Evolutionary conservation across 2,113 vertebrate genomes (phyloP), one percentile per base, ranked within the genome.

Genomic region (Phaetusa simplex): DNA sequence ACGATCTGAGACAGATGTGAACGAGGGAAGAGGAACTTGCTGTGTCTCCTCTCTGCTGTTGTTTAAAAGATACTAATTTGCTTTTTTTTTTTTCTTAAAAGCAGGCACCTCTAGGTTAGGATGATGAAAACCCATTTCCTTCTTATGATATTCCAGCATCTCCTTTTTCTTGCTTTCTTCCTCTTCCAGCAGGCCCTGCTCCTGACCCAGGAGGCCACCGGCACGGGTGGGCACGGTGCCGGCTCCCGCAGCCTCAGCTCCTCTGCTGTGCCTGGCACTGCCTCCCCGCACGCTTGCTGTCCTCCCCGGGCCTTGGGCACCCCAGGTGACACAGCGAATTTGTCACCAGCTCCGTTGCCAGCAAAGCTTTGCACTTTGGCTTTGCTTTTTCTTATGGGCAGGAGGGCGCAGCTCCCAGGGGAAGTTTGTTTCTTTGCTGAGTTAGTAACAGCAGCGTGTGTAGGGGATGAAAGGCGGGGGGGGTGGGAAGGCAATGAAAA

Each of bases 1-100:
- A 59, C 8, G 55, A 93, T 93, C 85, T 59, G 88, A 97, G 96
- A 52, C 95, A 96, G 92, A 90, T 96, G 95, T 88, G 82, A 86
- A 65, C 0, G 5, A 77, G 86, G 80, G 80, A 81, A 78, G 89
- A 95, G 56, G 86, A 42, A 2, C 38, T 82, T 15, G 64, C 76
- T 77, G 24, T 14, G 47, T 70, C 93, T 96, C 64, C 55, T 94
- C 61, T 93, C 53, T 73, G 47, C 64, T 86, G 50, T 65, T 94
- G 76, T 92, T 93, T 90, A 26, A 76, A 94, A 92, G 38, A 90
- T 42, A 42, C 24, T 82, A 88, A 96, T 92, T 91, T 73, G 45
- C 79, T 65, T 45, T 27, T 52, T 45, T 27, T 52, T 24, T 58
- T 76, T 78, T 67, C 85, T 81, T 82, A 53, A 82, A 92, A 83